Evolutionary conservation across 2,113 vertebrate species (phyloP).

Genomic region (Grallaria varia): DNA sequence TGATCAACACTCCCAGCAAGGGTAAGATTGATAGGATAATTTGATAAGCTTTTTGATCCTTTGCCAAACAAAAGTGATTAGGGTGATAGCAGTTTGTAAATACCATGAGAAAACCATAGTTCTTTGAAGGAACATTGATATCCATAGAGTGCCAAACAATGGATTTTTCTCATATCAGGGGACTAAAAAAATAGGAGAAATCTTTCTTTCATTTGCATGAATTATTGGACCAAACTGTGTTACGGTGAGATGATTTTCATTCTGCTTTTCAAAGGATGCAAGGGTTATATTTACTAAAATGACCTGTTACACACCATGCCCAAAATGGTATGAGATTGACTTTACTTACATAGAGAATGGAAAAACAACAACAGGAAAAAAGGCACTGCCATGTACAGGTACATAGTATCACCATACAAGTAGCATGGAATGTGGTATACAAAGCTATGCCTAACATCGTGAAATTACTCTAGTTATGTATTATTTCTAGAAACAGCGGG

Average conservation of each 20-base stretch:
- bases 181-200: not conserved
- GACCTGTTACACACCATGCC: not conserved
- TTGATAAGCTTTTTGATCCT: not conserved
- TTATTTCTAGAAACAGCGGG: not conserved
- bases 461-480: not conserved
- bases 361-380: not conserved
- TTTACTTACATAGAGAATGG: not conserved
- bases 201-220: not conserved
- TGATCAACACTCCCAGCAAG: not conserved
- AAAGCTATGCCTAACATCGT: not conserved
- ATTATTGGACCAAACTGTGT: not conserved
- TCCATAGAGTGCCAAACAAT: not conserved
- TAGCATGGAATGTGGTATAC: not conserved
- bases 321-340: fast-evolving
- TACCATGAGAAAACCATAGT: not conserved
- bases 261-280: not conserved
- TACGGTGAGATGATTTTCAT: not conserved
- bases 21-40: not conserved
- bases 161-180: not conserved
- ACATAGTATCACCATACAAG: not conserved
- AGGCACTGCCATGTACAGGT: not conserved
- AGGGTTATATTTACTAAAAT: not conserved
- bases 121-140: not conserved
- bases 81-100: not conserved
- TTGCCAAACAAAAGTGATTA: not conserved